Evolutionary conservation across 2,888 invertebrate species (phyloP).

Genomic region (Acanthosoma haemorrhoidale): DNA sequence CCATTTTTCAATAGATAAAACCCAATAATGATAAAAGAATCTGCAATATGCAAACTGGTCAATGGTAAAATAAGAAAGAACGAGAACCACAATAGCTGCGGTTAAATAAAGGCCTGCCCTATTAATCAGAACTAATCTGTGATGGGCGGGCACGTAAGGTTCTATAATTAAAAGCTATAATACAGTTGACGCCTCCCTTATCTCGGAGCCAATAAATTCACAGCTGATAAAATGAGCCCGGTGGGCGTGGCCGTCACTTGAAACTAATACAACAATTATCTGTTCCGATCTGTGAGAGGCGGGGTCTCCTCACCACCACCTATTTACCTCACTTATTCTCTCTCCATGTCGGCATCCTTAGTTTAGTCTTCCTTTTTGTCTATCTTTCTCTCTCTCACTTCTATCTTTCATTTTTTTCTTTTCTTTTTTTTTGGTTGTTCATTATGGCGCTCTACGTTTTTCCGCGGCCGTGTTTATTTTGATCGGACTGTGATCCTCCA

Average conservation of each 20-base stretch:
- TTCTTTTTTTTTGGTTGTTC: not conserved
- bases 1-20: too few species aligned
- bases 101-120: not conserved
- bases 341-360: conserved; percentile 7
- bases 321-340: too few species aligned
- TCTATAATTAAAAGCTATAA: conserved; percentile 38
- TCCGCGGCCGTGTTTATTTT: conserved; percentile 10
- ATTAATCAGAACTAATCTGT: conserved; percentile 21
- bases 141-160: not conserved
- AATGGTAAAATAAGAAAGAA: not conserved
- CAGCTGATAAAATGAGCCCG: conserved; percentile 36
- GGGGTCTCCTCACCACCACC: too few species aligned
- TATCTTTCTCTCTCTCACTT: not conserved
- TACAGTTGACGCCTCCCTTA: conserved; percentile 37
- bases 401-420: not conserved
- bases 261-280: conserved; percentile 29
- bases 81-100: not conserved
- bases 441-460: not conserved
- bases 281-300: conserved; percentile 3
- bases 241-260: conserved; percentile 14
- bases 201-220: conserved; percentile 37
- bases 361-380: not conserved
- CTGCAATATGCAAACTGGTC: not conserved
- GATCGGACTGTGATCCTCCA: not conserved
- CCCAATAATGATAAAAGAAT: too few species aligned